Evolutionary conservation across 1,140 invertebrate genomes (phyloP).

Genomic region (Thereuonema tuberculata): DNA sequence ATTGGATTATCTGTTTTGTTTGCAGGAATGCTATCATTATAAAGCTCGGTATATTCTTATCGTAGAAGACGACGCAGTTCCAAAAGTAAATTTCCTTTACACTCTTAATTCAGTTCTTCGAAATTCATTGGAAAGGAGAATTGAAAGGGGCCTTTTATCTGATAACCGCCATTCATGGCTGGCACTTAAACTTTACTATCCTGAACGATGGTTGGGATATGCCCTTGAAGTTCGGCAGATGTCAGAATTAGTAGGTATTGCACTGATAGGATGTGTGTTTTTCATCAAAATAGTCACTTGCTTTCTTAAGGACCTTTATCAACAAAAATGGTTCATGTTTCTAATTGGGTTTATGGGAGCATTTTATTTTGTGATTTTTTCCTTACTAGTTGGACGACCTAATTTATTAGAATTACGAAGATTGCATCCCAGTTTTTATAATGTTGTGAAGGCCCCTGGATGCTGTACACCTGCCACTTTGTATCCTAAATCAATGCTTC

Average conservation of each 20-base stretch:
- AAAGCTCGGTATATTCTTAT: neutral
- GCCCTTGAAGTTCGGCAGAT: neutral
- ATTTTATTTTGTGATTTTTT: too few species aligned
- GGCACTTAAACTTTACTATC: constrained; percentile 9
- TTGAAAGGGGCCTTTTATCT: neutral
- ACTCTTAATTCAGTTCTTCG: neutral
- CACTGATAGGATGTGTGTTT: neutral
- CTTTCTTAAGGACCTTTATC: neutral
- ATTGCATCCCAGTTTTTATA: neutral
- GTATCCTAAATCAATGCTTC: neutral
- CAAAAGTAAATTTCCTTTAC: neutral
- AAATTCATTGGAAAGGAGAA: neutral
- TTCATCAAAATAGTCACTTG: neutral
- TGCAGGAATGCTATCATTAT: neutral
- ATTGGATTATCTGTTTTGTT: constrained; percentile 6
- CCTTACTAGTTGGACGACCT: constrained; percentile 3
- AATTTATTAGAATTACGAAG: constrained; percentile 12
- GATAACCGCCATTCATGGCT: neutral
- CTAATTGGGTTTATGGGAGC: neutral
- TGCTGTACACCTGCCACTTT: constrained; percentile 12
- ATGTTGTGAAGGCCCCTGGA: constrained; percentile 7
- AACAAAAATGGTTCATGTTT: neutral
- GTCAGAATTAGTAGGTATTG: neutral
- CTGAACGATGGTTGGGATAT: constrained; percentile 11
- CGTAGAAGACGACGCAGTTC: neutral